Conservation (phyloP, 35 echinoderm and acorn worm species). For the Ptychodera flava region DNA sequence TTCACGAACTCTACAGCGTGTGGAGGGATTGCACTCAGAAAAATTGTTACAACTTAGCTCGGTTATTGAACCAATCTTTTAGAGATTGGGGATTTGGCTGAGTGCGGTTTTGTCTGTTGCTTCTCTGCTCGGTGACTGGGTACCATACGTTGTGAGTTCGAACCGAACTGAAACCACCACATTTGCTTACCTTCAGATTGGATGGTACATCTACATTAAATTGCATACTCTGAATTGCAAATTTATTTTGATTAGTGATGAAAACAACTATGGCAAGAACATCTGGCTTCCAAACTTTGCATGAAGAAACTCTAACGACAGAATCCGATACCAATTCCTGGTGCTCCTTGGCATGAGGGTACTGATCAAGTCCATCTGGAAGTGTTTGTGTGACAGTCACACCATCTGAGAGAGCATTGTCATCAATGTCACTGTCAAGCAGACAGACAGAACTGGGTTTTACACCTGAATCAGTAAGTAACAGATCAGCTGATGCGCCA, state of each 20-base stretch:
- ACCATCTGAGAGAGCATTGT: not conserved
- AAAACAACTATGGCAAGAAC: not conserved
- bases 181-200: not conserved
- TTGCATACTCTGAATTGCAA: not conserved
- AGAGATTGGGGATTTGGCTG: too few relatives aligned
- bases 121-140: too few relatives aligned
- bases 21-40: too few relatives aligned
- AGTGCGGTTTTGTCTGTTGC: too few relatives aligned
- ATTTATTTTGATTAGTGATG: not conserved
- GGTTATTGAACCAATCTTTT: too few relatives aligned
- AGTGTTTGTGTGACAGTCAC: not conserved
- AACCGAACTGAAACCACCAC: too few relatives aligned
- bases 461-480: not conserved
- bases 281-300: not conserved
- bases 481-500: too few relatives aligned
- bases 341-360: not conserved
- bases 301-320: not conserved
- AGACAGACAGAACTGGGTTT: not conserved
- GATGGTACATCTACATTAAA: not conserved
- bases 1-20: too few relatives aligned
- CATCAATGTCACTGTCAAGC: not conserved
- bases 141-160: too few relatives aligned
- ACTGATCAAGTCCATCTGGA: not conserved
- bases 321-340: not conserved
- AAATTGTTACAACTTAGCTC: too few relatives aligned